A percentile compares a stretch with the other conserved stretches of the same genome.
These are phyloP conservation scores for Porites divaricata DNA, from an alignment of 92 coral and sea anemone species.

Conservation along the genomic window DNA sequence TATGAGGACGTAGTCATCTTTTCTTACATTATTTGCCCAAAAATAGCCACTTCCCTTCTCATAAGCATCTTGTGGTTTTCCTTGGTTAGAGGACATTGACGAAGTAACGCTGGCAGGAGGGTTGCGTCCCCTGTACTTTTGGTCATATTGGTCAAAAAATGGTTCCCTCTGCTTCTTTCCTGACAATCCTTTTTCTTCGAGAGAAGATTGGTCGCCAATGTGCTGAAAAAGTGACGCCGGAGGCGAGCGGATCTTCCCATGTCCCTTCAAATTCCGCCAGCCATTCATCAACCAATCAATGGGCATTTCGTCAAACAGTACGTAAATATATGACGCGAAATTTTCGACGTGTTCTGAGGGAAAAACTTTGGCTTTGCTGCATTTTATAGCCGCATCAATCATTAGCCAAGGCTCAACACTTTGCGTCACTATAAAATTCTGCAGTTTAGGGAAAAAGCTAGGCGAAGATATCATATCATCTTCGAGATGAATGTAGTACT, in stretches of 20 bases:
- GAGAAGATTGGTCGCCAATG: constrained; percentile 60
- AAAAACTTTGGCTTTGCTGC: constrained; percentile 71
- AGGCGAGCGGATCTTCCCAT: neutral
- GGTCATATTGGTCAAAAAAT: constrained; percentile 63
- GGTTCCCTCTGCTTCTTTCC: neutral
- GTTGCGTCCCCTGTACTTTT: constrained; percentile 65
- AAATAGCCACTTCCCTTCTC: constrained; percentile 67
- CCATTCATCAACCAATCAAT: constrained; percentile 66
- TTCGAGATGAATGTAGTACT: constrained; percentile 74
- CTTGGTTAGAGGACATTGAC: constrained; percentile 11
- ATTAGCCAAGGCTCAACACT: constrained; percentile 37
- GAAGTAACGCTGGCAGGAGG: constrained; percentile 55
- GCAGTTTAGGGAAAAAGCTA: constrained; percentile 67
- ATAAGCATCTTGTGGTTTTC: constrained; percentile 59
- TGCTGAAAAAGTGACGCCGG: constrained; percentile 47
- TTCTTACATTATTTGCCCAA: constrained; percentile 38
- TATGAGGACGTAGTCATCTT: constrained; percentile 44
- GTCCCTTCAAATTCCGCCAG: neutral
- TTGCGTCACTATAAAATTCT: constrained; percentile 49
- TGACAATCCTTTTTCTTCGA: constrained; percentile 24
- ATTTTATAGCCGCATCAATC: constrained; percentile 55
- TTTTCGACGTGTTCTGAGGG: constrained; percentile 54
- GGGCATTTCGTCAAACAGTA: constrained; percentile 74
- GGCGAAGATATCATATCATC: constrained; percentile 76
- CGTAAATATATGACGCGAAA: constrained; percentile 52